phyloP scores from a whole-genome alignment of 2,113 vertebrate species.

The Psettodes erumei region DNA sequence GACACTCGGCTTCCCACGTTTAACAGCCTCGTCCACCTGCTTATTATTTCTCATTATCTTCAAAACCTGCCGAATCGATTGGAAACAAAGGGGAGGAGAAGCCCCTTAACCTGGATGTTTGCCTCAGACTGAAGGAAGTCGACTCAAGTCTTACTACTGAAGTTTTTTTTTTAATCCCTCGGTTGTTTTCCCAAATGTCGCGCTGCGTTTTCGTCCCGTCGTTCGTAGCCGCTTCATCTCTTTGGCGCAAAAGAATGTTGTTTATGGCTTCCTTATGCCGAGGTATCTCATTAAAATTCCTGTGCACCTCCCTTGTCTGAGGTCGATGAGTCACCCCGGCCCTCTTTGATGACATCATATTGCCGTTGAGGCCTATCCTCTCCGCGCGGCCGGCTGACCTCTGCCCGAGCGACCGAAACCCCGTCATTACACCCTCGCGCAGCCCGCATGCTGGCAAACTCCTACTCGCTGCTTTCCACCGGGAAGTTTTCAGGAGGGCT shows the following conservation, averaged over 20 bases:
- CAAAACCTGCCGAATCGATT: slow-evolving; percentile 14
- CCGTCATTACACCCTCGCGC: slow-evolving; percentile 78
- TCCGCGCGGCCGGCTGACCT: slow-evolving; percentile 75
- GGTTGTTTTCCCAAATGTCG: too few relatives aligned
- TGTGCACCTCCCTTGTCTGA: slow-evolving; percentile 67
- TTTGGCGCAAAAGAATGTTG: slow-evolving; percentile 51
- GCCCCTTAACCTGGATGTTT: slow-evolving; percentile 25
- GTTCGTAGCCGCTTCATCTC: slow-evolving; percentile 53
- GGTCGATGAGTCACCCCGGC: slow-evolving; percentile 78
- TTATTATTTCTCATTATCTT: slow-evolving; percentile 15
- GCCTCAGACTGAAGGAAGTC: slow-evolving; percentile 22
- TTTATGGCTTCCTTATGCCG: slow-evolving; percentile 68
- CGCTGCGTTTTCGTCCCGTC: slow-evolving; percentile 16
- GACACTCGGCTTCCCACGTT: slow-evolving; percentile 32
- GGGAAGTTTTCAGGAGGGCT: slow-evolving; percentile 54
- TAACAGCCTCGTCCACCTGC: slow-evolving; percentile 8
- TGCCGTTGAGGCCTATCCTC: slow-evolving; percentile 70
- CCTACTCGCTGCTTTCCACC: slow-evolving; percentile 62
- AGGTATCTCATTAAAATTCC: slow-evolving; percentile 75
- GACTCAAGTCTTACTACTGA: not conserved
- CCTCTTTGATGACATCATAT: slow-evolving; percentile 83
- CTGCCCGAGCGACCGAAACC: slow-evolving; percentile 69
- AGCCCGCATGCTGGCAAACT: slow-evolving; percentile 67
- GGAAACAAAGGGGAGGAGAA: slow-evolving; percentile 23
- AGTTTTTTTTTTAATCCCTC: not conserved